phyloP scores from a whole-genome alignment of 2,113 vertebrate genomes.

The Machaerirhynchus nigripectus region DNA sequence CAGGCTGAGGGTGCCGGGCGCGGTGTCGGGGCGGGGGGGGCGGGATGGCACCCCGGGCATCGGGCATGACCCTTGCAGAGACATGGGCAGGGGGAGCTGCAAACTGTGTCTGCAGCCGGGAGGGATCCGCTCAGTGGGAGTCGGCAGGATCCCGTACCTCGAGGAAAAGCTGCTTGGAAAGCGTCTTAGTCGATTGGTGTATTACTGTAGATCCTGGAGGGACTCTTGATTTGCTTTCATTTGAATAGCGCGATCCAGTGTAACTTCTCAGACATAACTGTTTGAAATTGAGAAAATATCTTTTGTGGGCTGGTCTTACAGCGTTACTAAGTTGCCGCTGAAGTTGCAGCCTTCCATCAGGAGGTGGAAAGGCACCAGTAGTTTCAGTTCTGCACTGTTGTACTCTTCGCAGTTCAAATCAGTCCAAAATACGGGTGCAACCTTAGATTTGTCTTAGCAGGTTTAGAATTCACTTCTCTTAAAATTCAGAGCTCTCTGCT shows the following conservation, averaged over 20 bases:
- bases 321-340: fast-evolving
- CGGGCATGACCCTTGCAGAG: fast-evolving
- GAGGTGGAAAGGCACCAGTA: background rate
- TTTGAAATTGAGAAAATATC: background rate
- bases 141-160: fast-evolving
- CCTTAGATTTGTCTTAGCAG: background rate
- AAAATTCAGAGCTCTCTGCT: background rate
- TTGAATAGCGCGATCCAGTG: background rate
- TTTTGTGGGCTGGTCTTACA: background rate
- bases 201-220: background rate
- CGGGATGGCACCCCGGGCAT: background rate
- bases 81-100: fast-evolving
- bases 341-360: background rate
- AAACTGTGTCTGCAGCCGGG: fast-evolving
- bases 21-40: background rate
- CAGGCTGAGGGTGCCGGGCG: background rate
- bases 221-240: background rate
- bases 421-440: fast-evolving
- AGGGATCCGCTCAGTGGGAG: fast-evolving
- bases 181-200: fast-evolving
- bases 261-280: background rate
- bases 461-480: background rate
- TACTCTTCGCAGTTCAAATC: background rate
- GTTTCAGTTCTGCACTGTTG: fast-evolving
- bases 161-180: background rate